A percentile compares a stretch with the other conserved stretches of the same genome.
phyloP scores from a whole-genome alignment of 2,797 vertebrate species.

The Falco naumanni region DNA sequence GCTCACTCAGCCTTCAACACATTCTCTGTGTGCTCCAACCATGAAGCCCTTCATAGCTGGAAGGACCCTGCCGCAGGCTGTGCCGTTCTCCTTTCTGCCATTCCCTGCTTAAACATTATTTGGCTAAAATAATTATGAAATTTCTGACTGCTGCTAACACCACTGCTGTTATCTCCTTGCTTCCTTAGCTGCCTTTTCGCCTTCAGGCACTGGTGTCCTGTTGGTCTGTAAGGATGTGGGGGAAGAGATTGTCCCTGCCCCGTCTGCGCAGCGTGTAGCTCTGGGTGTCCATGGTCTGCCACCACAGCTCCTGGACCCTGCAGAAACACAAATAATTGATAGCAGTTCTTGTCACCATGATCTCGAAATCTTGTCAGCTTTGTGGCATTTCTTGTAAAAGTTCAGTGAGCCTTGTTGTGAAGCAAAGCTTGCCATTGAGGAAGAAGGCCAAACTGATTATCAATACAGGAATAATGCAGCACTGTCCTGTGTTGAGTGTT shows the following conservation, averaged over 20 bases:
- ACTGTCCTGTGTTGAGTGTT: not conserved
- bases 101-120: not conserved
- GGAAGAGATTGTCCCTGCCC: not conserved
- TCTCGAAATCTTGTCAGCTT: not conserved
- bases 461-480: not conserved
- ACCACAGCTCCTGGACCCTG: not conserved
- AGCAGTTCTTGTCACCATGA: not conserved
- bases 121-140: not conserved
- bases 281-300: not conserved
- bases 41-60: not conserved
- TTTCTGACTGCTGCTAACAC: not conserved
- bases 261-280: rapidly evolving
- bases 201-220: not conserved
- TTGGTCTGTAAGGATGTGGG: rapidly evolving
- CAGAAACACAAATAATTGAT: not conserved
- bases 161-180: not conserved
- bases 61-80: not conserved
- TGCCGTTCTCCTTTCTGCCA: not conserved
- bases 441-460: not conserved
- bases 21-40: no score
- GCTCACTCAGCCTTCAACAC: not conserved
- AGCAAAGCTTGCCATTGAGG: not conserved
- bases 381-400: not conserved
- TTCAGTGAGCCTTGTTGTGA: not conserved
- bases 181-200: not conserved